These are phyloP conservation scores for Garrulus glandarius DNA, from an alignment of 2,797 vertebrate genomes.

Conservation along the genomic window DNA sequence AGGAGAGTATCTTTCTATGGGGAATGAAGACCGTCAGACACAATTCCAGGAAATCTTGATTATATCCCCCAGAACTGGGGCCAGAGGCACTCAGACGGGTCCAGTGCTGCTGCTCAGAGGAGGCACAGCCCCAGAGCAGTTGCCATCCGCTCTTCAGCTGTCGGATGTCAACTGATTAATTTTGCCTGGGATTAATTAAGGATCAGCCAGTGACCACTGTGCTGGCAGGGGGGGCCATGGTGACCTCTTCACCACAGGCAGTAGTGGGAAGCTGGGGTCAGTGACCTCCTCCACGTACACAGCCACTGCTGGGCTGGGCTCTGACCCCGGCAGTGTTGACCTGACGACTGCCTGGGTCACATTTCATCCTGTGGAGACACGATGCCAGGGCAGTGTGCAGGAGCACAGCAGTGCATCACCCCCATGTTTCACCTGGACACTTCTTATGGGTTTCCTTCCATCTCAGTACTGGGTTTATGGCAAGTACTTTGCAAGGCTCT, in stretches of 20 bases:
- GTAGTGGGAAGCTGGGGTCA: constrained; percentile 1
- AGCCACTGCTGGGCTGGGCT: rapidly evolving
- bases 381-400: rapidly evolving
- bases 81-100: rapidly evolving
- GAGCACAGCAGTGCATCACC: rapidly evolving
- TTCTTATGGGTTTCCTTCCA: rapidly evolving
- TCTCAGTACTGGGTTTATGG: not conserved
- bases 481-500: not conserved
- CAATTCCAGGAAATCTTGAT: not conserved
- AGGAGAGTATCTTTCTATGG: not conserved
- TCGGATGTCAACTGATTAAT: constrained; percentile 61
- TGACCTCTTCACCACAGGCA: not conserved
- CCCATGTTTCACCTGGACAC: rapidly evolving
- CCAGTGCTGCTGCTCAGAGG: not conserved
- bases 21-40: not conserved
- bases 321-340: rapidly evolving
- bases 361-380: rapidly evolving
- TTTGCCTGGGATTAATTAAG: constrained; percentile 59
- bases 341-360: rapidly evolving
- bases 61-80: not conserved
- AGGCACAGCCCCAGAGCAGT: not conserved
- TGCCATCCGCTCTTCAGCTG: constrained; percentile 7
- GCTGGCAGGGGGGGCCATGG: rapidly evolving
- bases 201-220: not conserved
- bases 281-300: not conserved